Conservation (phyloP, 2,888 invertebrate genomes). For the Dolichopus griseipennis region DNA sequence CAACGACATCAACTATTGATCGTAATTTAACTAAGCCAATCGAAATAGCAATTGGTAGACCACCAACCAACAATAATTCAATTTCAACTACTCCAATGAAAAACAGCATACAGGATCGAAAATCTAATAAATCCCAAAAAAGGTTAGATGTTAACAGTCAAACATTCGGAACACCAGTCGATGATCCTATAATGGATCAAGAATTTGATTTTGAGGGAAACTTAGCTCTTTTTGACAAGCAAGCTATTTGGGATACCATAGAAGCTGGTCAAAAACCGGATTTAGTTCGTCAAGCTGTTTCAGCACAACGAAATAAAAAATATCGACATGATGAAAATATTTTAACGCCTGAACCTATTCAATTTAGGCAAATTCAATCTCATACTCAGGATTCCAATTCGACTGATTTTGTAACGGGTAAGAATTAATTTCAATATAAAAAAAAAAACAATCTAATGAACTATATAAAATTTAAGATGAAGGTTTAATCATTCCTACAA, state of each 20-base stretch:
- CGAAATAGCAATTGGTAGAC: constrained; percentile 31
- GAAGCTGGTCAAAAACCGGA: constrained; percentile 54
- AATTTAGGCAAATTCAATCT: constrained; percentile 60
- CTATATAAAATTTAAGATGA: constrained; percentile 49
- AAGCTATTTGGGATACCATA: constrained; percentile 68
- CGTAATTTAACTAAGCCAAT: constrained; percentile 34
- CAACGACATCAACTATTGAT: constrained; percentile 25
- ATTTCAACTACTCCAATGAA: constrained; percentile 24
- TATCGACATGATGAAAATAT: constrained; percentile 83
- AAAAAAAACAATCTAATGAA: no score
- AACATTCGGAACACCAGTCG: constrained; percentile 40
- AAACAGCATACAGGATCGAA: constrained; percentile 14
- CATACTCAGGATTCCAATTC: constrained; percentile 31
- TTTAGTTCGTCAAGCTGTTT: constrained; percentile 35
- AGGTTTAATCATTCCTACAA: constrained; percentile 70
- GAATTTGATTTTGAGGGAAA: constrained; percentile 96
- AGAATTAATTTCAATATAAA: background rate
- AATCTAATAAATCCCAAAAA: constrained; percentile 21
- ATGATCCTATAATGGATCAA: constrained; percentile 43
- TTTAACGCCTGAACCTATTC: constrained; percentile 55
- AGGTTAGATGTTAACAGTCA: constrained; percentile 25
- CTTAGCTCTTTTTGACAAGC: constrained; percentile 81
- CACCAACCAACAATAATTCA: constrained; percentile 23
- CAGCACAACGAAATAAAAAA: constrained; percentile 39
- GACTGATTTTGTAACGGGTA: constrained; percentile 39